phyloP scores from a whole-genome alignment of 2,888 invertebrate genomes.

The Caenorhabditis becei region DNA sequence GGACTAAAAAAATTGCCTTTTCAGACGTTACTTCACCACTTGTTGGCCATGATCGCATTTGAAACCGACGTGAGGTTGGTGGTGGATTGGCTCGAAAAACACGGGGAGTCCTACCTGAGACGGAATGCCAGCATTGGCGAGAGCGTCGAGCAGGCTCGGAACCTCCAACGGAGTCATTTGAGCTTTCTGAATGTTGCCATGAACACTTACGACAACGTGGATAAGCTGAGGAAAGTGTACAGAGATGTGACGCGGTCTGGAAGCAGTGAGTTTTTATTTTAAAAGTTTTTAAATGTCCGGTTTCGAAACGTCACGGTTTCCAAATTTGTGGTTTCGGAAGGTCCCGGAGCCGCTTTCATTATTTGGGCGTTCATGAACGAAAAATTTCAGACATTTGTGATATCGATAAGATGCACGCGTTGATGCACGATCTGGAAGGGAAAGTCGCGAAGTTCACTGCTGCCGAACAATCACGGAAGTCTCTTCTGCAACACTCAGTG shows the following conservation, averaged over 20 bases:
- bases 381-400: slow-evolving; percentile 57
- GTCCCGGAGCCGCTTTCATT: no score
- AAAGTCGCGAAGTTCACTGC: slow-evolving; percentile 51
- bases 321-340: no score
- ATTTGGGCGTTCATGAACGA: no score
- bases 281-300: no score
- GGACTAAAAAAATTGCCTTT: background rate
- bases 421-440: slow-evolving; percentile 47
- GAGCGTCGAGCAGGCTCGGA: slow-evolving; percentile 62
- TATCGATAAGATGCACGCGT: slow-evolving; percentile 42
- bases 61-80: slow-evolving; percentile 74
- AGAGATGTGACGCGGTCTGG: slow-evolving; percentile 69
- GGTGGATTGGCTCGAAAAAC: slow-evolving; percentile 79
- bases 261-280: slow-evolving; percentile 46
- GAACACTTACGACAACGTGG: slow-evolving; percentile 77
- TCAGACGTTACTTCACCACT: slow-evolving; percentile 63
- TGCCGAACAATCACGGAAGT: slow-evolving; percentile 40
- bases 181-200: slow-evolving; percentile 77
- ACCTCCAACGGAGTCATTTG: slow-evolving; percentile 69
- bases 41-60: slow-evolving; percentile 71
- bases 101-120: slow-evolving; percentile 79
- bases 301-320: no score
- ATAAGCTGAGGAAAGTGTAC: slow-evolving; percentile 72
- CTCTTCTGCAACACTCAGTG: slow-evolving; percentile 67
- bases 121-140: slow-evolving; percentile 76